phyloP scores from a whole-genome alignment of 2,797 vertebrate species.

The Propithecus deckenii region DNA sequence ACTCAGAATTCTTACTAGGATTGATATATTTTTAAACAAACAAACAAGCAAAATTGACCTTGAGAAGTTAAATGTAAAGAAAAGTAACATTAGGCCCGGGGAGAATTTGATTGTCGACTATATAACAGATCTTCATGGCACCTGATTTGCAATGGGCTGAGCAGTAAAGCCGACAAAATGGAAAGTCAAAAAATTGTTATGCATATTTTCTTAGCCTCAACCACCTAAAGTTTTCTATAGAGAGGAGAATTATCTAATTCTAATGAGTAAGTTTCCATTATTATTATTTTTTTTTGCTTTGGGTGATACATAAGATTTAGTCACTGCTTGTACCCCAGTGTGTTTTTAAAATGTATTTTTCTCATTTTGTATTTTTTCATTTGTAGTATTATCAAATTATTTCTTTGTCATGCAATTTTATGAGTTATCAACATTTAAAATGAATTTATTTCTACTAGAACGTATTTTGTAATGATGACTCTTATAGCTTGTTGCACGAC shows the following conservation, averaged over 20 bases:
- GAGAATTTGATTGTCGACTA: not conserved
- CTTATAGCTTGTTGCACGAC: not conserved
- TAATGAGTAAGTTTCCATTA: not conserved
- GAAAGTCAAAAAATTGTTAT: not conserved
- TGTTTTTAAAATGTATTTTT: conserved; percentile 15
- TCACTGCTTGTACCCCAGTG: not conserved
- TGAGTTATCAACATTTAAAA: not conserved
- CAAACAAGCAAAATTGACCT: not conserved
- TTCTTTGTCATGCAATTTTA: conserved; percentile 1
- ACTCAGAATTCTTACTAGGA: not conserved
- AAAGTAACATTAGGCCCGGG: not conserved
- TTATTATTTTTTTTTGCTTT: not conserved
- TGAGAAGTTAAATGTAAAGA: conserved; percentile 3
- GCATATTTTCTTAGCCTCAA: not conserved
- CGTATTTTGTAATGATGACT: not conserved
- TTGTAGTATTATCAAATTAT: not conserved
- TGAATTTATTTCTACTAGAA: not conserved
- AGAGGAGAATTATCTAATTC: not conserved
- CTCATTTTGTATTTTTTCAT: not conserved
- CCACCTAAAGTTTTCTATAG: not conserved
- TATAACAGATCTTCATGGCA: not conserved
- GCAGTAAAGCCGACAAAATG: not conserved
- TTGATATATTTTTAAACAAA: not conserved
- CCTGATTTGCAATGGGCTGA: not conserved
- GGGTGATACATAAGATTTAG: not conserved